Base-by-base conservation (phyloP, 2,888 invertebrate genomes). In the Venusia cambrica region DNA sequence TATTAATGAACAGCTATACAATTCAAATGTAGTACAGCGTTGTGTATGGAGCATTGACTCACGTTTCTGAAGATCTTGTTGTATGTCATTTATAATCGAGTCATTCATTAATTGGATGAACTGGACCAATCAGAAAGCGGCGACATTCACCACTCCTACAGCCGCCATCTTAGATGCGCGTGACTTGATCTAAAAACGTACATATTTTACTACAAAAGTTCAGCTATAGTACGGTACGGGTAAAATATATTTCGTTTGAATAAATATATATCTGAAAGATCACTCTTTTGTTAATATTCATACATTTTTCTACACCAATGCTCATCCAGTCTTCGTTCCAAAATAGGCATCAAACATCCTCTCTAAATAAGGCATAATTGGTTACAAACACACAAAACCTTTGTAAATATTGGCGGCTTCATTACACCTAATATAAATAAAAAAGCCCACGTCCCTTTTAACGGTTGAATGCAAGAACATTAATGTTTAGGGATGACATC, bases 101-200 rank as follows among this genome's bases (percentile, higher is more conserved):
- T 54, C 62, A 54, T 65, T 63, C 70, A 74, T 72, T 72, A 70
- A 73, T 64, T 63, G 56, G 34, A 58, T 61, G 65, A 57, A 42
- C 51, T 54, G 49, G 57, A 55, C 85, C 85, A 84, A 85, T 85
- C 73, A 67, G 66, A 62, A 56, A 47, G 38, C 64, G 50, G 54
- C 62, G 45, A 53, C 54, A 40, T 49, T 58, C 55, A 70, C 73
- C 80, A 76, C 85, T 58, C 85, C 85, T 84, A 78, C 73, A 45
- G 66, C 32, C 71, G 84, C 84, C 85, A 84, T 85, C 61, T 79
- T 80, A 68, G 44, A 59, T 73, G 79, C 79, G 76, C 66, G 48
- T 39, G 67, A 62, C 74, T 75, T 68, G 62, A 62, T 61, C 68
- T n/a, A n/a, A 70, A 69, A 33, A 2, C n/a, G 16, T 16, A 13